Percentiles rank a stretch among this genome's conserved stretches.
Conservation (phyloP, 2,888 invertebrate genomes). For the Halocaridina rubra region DNA sequence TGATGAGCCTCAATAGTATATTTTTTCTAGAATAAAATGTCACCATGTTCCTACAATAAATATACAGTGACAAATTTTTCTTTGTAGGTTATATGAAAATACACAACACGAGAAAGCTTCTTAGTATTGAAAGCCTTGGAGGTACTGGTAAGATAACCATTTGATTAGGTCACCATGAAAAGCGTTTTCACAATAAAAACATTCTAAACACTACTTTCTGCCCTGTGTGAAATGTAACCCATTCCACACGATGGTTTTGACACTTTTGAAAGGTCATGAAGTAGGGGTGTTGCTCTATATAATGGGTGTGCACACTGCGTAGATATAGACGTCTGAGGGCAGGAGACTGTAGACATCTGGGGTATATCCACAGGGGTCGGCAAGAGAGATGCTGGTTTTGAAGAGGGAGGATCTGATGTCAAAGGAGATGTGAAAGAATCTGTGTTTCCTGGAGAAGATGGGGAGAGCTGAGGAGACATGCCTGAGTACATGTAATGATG, state of each 20-base stretch:
- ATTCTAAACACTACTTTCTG: constrained; percentile 46
- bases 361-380: constrained; percentile 49
- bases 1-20: too few relatives aligned
- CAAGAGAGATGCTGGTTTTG: constrained; percentile 27
- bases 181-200: not conserved
- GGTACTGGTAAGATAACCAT: too few relatives aligned
- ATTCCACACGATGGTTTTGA: constrained; percentile 15
- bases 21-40: too few relatives aligned
- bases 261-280: constrained; percentile 29
- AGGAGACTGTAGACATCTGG: not conserved
- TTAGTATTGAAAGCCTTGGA: too few relatives aligned
- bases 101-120: too few relatives aligned
- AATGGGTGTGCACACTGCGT: constrained; percentile 21
- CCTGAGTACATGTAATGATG: constrained; percentile 60
- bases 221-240: constrained; percentile 16
- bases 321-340: not conserved
- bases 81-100: too few relatives aligned
- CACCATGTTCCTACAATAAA: too few relatives aligned
- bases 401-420: constrained; percentile 50
- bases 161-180: not conserved
- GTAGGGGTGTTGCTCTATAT: constrained; percentile 40
- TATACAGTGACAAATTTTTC: too few relatives aligned
- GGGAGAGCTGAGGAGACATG: constrained; percentile 54
- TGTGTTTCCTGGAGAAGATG: constrained; percentile 46
- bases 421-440: constrained; percentile 52